Evolutionary conservation across 2,113 vertebrate genomes (phyloP).

Genomic region (Pantherophis guttatus): DNA sequence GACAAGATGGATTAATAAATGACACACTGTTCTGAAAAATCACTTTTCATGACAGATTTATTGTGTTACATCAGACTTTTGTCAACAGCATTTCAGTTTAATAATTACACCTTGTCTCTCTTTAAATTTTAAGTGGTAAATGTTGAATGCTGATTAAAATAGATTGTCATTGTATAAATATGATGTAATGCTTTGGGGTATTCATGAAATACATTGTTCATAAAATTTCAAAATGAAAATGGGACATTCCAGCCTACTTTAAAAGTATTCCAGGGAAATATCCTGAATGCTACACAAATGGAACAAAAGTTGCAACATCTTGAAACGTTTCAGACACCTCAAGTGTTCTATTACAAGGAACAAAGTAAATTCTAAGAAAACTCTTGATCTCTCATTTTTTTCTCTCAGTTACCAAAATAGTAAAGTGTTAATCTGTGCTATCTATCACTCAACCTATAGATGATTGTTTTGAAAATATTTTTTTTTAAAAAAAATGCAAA

Average conservation of each 20-base stretch:
- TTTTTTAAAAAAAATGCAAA: too few relatives aligned
- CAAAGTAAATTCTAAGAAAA: neutral
- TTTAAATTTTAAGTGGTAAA: conserved; percentile 13
- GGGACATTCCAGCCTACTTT: neutral
- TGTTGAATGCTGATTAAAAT: conserved; percentile 13
- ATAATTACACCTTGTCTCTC: conserved; percentile 42
- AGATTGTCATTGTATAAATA: neutral
- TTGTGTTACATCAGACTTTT: conserved; percentile 15
- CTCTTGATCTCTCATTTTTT: neutral
- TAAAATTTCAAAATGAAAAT: neutral
- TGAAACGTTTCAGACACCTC: neutral
- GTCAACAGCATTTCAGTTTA: conserved; percentile 32
- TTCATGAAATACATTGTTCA: neutral
- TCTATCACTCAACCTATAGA: neutral
- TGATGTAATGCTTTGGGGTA: neutral
- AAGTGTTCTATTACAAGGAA: neutral
- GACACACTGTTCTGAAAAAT: conserved; percentile 26
- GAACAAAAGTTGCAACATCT: neutral
- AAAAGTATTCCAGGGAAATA: neutral
- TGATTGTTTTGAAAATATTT: neutral
- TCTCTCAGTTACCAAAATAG: neutral
- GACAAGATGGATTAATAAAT: neutral
- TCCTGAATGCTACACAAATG: neutral
- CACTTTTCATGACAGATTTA: conserved; percentile 36
- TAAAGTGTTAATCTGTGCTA: neutral